Evolutionary conservation across 2,113 vertebrate species (phyloP).

Genomic region (Mohoua ochrocephala): DNA sequence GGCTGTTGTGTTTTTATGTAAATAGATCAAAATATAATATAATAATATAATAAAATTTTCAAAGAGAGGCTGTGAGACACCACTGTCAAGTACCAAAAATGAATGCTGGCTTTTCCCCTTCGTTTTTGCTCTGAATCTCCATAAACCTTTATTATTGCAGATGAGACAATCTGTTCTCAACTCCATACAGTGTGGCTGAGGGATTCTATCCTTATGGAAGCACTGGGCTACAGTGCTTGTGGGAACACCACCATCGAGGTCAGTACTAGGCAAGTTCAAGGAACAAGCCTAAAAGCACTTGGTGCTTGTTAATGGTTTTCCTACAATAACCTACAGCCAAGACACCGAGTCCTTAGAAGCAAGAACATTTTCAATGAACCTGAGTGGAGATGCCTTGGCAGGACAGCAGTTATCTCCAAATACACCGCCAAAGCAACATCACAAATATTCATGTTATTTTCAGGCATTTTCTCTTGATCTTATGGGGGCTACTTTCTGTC

Average conservation of each 20-base stretch:
- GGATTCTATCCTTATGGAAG: not conserved
- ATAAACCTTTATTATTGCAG: not conserved
- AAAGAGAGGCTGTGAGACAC: not conserved
- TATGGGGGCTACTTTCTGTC: not conserved
- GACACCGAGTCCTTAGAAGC: not conserved
- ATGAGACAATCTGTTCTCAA: not conserved
- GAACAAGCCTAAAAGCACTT: not conserved
- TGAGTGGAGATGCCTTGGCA: not conserved
- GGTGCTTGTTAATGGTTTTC: not conserved
- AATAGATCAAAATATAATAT: not conserved
- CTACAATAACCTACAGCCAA: not conserved
- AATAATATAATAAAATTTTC: not conserved
- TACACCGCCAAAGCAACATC: not conserved
- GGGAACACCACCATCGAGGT: rapidly evolving
- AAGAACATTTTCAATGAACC: not conserved
- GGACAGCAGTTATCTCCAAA: not conserved
- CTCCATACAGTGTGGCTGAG: not conserved
- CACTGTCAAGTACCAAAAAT: not conserved
- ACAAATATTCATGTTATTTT: not conserved
- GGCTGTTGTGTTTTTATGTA: not conserved
- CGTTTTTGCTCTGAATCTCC: not conserved
- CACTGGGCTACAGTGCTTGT: rapidly evolving
- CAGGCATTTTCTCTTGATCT: not conserved
- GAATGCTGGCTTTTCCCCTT: not conserved
- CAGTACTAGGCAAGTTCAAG: not conserved